phyloP scores from a whole-genome alignment of 2,113 vertebrate genomes.

The Urocolius indicus region DNA sequence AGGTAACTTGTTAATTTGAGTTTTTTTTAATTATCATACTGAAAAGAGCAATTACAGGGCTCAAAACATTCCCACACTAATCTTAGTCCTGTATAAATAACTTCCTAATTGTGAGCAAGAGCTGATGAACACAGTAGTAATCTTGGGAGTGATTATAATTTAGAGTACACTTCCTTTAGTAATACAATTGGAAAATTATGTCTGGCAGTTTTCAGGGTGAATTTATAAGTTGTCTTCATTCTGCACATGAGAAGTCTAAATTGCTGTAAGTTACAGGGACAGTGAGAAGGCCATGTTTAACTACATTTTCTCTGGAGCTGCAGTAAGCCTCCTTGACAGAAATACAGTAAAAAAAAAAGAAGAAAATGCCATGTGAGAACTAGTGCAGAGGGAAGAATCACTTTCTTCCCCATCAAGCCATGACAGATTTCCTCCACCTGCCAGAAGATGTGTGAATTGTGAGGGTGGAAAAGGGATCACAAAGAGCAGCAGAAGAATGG shows the following conservation, averaged over 20 bases:
- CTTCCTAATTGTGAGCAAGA: not conserved
- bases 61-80: not conserved
- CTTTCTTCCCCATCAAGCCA: not conserved
- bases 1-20: conserved; percentile 77
- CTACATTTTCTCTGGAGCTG: not conserved
- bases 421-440: not conserved
- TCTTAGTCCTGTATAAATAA: not conserved
- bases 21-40: not conserved
- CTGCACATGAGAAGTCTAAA: not conserved
- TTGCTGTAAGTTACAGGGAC: not conserved
- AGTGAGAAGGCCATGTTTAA: not conserved
- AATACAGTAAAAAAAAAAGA: not conserved
- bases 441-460: not conserved
- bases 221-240: not conserved
- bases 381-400: not conserved
- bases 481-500: not conserved
- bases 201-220: not conserved
- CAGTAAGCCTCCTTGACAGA: not conserved
- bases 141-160: not conserved
- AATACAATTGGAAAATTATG: not conserved
- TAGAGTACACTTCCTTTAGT: not conserved
- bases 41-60: not conserved
- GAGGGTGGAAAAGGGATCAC: not conserved
- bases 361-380: not conserved
- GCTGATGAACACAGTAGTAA: not conserved